Base-by-base conservation (phyloP, 2,113 vertebrate genomes). In the Hoplias malabaricus region DNA sequence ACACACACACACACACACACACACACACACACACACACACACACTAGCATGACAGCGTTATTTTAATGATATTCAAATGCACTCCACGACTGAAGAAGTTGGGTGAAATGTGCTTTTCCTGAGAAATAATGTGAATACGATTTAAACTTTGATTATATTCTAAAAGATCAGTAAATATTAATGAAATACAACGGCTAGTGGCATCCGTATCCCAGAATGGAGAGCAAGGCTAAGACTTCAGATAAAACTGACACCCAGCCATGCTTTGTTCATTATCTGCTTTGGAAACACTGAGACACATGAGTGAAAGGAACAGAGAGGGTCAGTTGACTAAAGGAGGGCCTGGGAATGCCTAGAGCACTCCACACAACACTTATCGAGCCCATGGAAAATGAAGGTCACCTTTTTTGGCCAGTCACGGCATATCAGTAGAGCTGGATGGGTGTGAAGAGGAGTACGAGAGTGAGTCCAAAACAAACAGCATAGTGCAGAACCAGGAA, bases 301-400 rank as follows among this genome's bases (percentile, higher is more conserved):
- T 70, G 36, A 48, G 23, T 29, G 42, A 46, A 43, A 78, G 34
- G 21, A 50, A 19, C 54, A 75, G 65, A 65, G 61, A 23, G 70
- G 34, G 68, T 56, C 42, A 40, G 38, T 31, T 21, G 19, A 43
- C 66, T 19, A 14, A 29, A 48, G 34, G 11, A 40, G 16, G 38
- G 11, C 46, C 4, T 69, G 68, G 50, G 67, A 72, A 67, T 33
- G 36, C 36, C 31, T 50, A 9, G 46, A 54, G 31, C n/a, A n/a
- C 7, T 40, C 34, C 40, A 53, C 43, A 84, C 80, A 82, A 87
- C 80, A 65, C 81, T 82, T 85, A 87, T 86, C 87, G 83, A 14
- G 77, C 34, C n/a, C 56, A 21, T 43, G 67, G 76, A 79, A 84
- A 81, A 76, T 6, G 19, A 36, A 76, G 13, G 46, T 79, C 80